Evolutionary conservation across 2,888 invertebrate species (phyloP), one percentile per base, ranked within the genome.

Genomic region (Amblyjoppa fuscipennis): DNA sequence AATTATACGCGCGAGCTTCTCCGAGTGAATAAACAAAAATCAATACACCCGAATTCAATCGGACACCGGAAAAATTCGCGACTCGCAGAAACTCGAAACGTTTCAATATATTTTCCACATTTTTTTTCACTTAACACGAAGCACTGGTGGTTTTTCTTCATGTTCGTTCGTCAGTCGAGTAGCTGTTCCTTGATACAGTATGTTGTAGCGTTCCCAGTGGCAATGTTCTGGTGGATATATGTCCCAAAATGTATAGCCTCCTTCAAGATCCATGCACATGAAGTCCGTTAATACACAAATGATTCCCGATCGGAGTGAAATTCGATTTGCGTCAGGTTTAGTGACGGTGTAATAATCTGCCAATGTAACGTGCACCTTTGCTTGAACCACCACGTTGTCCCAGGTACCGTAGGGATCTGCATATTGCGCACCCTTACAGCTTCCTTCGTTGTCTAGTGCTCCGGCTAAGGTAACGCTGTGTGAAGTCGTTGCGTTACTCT

Each of bases 191-290:
- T 74, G 59, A 25, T 86, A 87, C 0, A 88, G 56, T 1, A 84
- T 66, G 28, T 75, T 71, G 45, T 87, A 87, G 0, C 25, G 11
- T 1, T 84, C 49, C 11, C 81, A 78, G 1, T 34, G 38, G 25
- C 88, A 87, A 9, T 74, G 61, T 0, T 77, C 77, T 11, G 20
- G 16, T 0, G 87, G 87, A 13, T 70, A 16, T 0, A 66, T 28
- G 6, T 74, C 25, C 85, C 88, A 88, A 34, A 79, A 86, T 1
- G 86, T 78, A 56, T 83, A 53, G 16, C 84, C 87, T 16, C 83
- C 86, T 5, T 86, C 87, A 0, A 79, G 13, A 34, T 87, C 85
- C 0, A 86, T 51, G 25, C 82, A 88, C 0, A 1, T 9, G 25
- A 68, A 66, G 0, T 45, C 51, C 1, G 68, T 61, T 38, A 88